phyloP scores from a whole-genome alignment of 23 tunicate genomes.

The Clavelina lepadiformis region DNA sequence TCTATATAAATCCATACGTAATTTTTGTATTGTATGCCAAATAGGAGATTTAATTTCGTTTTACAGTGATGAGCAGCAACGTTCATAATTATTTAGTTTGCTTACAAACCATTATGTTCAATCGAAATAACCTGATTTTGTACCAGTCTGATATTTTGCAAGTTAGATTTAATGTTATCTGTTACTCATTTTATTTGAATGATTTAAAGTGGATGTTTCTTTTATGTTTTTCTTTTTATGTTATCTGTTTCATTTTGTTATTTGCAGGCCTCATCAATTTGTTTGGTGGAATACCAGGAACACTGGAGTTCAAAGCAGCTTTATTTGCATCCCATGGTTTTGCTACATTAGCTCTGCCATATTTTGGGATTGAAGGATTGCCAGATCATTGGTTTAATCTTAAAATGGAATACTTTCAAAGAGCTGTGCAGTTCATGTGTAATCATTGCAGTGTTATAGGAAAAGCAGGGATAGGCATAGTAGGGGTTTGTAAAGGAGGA shows the following conservation, averaged over 20 bases:
- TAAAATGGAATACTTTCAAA: constrained; percentile 41
- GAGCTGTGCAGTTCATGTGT: constrained; percentile 1
- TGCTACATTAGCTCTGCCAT: constrained; percentile 35
- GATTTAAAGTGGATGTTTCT: too few species aligned
- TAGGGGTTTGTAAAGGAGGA: constrained; percentile 13
- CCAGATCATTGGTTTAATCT: neutral
- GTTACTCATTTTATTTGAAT: too few species aligned
- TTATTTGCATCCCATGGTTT: constrained; percentile 41
- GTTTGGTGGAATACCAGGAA: constrained; percentile 24
- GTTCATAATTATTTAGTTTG: too few species aligned
- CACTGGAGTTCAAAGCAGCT: constrained; percentile 24
- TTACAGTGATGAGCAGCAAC: too few species aligned
- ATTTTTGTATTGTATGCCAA: too few species aligned
- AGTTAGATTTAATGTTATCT: too few species aligned
- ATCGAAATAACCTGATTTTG: too few species aligned
- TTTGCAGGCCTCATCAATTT: constrained; percentile 14
- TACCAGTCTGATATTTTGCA: too few species aligned
- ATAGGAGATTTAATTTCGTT: too few species aligned
- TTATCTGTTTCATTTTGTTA: neutral
- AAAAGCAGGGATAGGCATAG: constrained; percentile 14
- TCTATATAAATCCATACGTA: too few species aligned
- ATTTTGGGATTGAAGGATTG: constrained; percentile 13
- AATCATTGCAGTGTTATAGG: constrained; percentile 9
- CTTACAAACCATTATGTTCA: too few species aligned
- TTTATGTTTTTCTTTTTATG: too few species aligned